A percentile compares a stretch with the other conserved stretches of the same genome.
Conservation (phyloP, 2,113 vertebrate genomes). For the Erpornis zantholeuca region DNA sequence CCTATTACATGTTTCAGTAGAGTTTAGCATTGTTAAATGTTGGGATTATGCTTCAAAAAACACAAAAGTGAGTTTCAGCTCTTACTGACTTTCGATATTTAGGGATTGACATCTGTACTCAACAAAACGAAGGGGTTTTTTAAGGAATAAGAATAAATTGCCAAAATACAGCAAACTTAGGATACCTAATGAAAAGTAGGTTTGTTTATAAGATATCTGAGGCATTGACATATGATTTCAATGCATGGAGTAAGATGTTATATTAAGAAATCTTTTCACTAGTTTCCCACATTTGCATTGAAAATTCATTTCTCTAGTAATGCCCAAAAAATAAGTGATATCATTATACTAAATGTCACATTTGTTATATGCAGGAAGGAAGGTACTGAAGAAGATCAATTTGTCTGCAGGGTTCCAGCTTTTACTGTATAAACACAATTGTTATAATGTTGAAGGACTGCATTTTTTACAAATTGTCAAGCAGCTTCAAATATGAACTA, state of each 20-base stretch:
- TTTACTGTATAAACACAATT: not conserved
- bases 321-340: not conserved
- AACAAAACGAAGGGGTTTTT: fast-evolving
- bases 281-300: not conserved
- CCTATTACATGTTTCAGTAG: not conserved
- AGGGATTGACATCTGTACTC: not conserved
- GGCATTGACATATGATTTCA: not conserved
- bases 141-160: not conserved
- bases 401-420: not conserved
- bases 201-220: not conserved
- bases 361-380: not conserved
- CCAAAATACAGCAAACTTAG: not conserved
- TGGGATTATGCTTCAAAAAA: not conserved
- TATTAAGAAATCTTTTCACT: not conserved
- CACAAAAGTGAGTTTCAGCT: not conserved
- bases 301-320: not conserved
- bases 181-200: not conserved
- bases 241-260: not conserved
- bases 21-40: not conserved
- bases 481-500: not conserved
- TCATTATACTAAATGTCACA: not conserved
- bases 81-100: not conserved
- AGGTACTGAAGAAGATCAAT: not conserved
- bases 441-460: fast-evolving
- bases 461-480: not conserved